phyloP scores from a whole-genome alignment of 1,140 invertebrate species.

The Papilio glaucus region DNA sequence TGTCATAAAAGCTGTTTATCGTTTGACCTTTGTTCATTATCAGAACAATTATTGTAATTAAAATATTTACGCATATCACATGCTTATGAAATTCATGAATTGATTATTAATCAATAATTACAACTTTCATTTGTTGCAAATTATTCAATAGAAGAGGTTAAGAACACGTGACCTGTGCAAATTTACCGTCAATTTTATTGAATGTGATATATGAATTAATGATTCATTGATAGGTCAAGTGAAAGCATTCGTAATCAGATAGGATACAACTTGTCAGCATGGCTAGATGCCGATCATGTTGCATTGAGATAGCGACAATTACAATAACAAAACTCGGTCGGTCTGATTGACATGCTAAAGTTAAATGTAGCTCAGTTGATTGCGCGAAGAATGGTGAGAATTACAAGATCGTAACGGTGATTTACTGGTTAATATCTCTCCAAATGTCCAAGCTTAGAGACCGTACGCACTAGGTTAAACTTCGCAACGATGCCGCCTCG shows the following conservation, averaged over 20 bases:
- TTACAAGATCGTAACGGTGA: slow-evolving; percentile 8
- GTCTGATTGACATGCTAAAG: background rate
- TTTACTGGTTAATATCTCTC: background rate
- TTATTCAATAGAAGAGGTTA: slow-evolving; percentile 68
- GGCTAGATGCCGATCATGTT: slow-evolving; percentile 42
- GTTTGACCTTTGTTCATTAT: slow-evolving; percentile 1
- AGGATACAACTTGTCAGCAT: slow-evolving; percentile 57
- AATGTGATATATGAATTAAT: slow-evolving; percentile 65
- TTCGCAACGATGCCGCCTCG: too few relatives aligned
- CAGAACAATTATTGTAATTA: slow-evolving; percentile 12
- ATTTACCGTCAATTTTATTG: slow-evolving; percentile 76
- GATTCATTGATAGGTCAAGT: slow-evolving; percentile 57
- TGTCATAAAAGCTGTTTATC: background rate
- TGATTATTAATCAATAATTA: slow-evolving; percentile 13
- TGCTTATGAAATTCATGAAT: background rate
- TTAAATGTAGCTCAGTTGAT: slow-evolving; percentile 6
- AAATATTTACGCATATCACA: background rate
- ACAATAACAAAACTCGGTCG: slow-evolving; percentile 43
- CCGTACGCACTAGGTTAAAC: background rate
- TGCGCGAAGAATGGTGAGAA: slow-evolving; percentile 3
- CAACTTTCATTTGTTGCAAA: slow-evolving; percentile 42
- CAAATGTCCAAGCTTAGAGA: background rate
- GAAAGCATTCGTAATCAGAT: slow-evolving; percentile 72
- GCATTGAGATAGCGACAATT: slow-evolving; percentile 45
- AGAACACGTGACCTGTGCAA: slow-evolving; percentile 59